These are phyloP conservation scores for Pseudochromis fuscus DNA, from an alignment of 2,797 vertebrate species.

Conservation along the genomic window DNA sequence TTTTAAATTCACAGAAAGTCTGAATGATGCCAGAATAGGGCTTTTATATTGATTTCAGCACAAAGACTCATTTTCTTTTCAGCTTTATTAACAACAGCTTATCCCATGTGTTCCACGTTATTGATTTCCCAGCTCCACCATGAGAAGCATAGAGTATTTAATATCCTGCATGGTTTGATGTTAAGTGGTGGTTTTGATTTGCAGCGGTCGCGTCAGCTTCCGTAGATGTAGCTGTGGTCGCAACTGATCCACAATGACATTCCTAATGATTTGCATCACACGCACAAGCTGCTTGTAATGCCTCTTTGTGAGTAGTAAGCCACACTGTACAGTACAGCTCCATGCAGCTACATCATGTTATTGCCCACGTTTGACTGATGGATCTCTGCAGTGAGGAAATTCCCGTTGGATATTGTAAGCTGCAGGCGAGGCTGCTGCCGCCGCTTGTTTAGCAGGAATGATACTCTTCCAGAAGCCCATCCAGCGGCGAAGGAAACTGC, in stretches of 20 bases:
- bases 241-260: slow-evolving; percentile 37
- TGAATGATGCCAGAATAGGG: not conserved
- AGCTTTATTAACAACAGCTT: slow-evolving; percentile 7
- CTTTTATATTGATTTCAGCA: slow-evolving; percentile 9
- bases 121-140: slow-evolving; percentile 37
- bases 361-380: slow-evolving; percentile 51
- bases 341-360: slow-evolving; percentile 27
- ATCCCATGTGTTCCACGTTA: slow-evolving; percentile 19
- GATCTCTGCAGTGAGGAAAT: slow-evolving; percentile 37
- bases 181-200: slow-evolving; percentile 35
- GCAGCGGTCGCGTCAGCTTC: too few relatives aligned
- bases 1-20: slow-evolving; percentile 7
- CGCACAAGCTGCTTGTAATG: not conserved
- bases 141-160: slow-evolving; percentile 36
- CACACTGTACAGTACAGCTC: not conserved
- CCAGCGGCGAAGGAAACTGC: slow-evolving; percentile 61
- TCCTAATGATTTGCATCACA: slow-evolving; percentile 52
- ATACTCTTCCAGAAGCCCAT: slow-evolving; percentile 62
- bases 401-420: slow-evolving; percentile 51
- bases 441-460: slow-evolving; percentile 66
- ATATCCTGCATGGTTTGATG: slow-evolving; percentile 33
- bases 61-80: slow-evolving; percentile 19
- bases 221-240: slow-evolving; percentile 7
- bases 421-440: slow-evolving; percentile 48
- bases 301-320: slow-evolving; percentile 9